phyloP scores from a whole-genome alignment of 2,113 vertebrate species.

The Balaeniceps rex region DNA sequence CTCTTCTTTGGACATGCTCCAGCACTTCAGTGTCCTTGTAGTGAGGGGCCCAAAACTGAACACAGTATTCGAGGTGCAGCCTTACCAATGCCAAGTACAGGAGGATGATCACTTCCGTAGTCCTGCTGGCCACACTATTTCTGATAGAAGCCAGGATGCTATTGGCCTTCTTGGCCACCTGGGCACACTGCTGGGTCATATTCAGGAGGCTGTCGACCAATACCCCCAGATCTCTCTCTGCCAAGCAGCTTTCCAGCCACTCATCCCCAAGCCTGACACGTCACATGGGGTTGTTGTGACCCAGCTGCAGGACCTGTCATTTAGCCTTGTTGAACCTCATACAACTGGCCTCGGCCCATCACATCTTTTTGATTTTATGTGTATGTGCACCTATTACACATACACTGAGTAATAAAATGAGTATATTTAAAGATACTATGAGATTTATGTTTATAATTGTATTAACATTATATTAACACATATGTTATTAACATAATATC shows the following conservation, averaged over 20 bases:
- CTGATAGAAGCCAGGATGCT: background rate
- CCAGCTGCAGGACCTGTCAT: fast-evolving
- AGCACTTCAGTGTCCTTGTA: background rate
- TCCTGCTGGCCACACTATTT: background rate
- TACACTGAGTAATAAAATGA: background rate
- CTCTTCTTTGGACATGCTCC: background rate
- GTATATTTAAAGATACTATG: background rate
- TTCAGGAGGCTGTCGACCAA: background rate
- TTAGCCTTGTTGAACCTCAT: background rate
- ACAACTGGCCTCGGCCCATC: background rate
- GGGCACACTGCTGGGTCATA: background rate
- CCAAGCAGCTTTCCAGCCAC: background rate
- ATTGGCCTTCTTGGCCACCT: background rate
- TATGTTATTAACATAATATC: background rate
- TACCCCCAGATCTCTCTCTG: background rate
- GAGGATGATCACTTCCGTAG: background rate
- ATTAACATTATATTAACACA: background rate
- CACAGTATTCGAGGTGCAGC: background rate
- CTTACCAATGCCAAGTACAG: background rate
- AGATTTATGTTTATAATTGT: background rate
- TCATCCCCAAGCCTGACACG: background rate
- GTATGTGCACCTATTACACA: background rate
- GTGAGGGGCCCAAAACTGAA: background rate
- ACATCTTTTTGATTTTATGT: background rate
- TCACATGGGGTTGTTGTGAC: background rate